Conservation (phyloP, 2,888 invertebrate genomes). For the Pammene fasciana region DNA sequence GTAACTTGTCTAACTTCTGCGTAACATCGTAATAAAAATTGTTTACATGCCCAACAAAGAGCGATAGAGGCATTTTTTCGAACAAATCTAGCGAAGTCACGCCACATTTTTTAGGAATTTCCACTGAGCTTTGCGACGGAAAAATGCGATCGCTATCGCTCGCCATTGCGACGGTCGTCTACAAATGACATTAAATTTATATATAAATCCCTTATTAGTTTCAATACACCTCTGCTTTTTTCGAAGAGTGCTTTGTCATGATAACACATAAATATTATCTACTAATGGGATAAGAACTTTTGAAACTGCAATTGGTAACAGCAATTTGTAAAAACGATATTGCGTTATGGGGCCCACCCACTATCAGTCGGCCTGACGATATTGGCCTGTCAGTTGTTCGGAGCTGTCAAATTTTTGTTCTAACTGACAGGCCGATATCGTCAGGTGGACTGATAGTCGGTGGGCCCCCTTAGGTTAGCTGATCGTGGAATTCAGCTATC, state of each 20-base stretch:
- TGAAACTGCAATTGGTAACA: no score
- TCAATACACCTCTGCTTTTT: background rate
- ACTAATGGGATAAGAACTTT: background rate
- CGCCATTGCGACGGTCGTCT: slow-evolving; percentile 21
- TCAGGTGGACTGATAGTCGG: no score
- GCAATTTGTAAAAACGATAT: background rate
- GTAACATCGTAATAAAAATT: slow-evolving; percentile 69
- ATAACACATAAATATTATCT: background rate
- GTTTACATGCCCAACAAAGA: slow-evolving; percentile 60
- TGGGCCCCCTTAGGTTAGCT: no score
- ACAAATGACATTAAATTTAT: slow-evolving; percentile 27
- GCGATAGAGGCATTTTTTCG: slow-evolving; percentile 50
- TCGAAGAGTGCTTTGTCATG: background rate
- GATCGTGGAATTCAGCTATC: no score
- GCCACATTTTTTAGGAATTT: slow-evolving; percentile 32
- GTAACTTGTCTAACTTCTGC: slow-evolving; percentile 69
- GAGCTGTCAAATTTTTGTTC: no score
- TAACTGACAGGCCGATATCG: no score
- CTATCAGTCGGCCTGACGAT: no score
- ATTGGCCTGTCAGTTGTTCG: no score
- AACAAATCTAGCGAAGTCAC: slow-evolving; percentile 41
- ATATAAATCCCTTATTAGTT: slow-evolving; percentile 21
- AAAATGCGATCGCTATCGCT: slow-evolving; percentile 25
- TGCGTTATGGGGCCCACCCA: no score
- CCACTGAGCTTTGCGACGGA: slow-evolving; percentile 29